Percentiles rank a stretch among this genome's conserved stretches.
Evolutionary conservation across 2,888 invertebrate genomes (phyloP).

Genomic region (Labia minor): DNA sequence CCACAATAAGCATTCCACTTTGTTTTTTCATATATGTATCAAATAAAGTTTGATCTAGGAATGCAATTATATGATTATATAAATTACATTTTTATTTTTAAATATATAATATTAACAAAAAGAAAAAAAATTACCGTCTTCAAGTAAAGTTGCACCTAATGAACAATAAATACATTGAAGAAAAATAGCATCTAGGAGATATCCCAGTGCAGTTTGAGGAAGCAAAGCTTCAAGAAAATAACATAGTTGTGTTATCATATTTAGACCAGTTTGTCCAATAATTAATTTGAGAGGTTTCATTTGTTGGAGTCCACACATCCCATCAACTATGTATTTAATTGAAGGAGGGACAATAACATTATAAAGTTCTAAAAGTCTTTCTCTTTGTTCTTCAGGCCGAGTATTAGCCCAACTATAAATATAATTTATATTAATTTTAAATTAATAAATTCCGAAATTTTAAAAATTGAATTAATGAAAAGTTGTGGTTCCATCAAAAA

Average conservation of each 20-base stretch:
- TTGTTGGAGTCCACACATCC: conserved; percentile 59
- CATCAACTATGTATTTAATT: conserved; percentile 61
- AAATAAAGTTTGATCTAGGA: conserved; percentile 45
- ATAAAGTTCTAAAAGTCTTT: conserved; percentile 46
- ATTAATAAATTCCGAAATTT: too few relatives aligned
- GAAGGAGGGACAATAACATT: conserved; percentile 63
- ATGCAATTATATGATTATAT: background rate
- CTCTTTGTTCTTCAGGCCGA: conserved; percentile 40
- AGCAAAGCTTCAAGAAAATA: conserved; percentile 64
- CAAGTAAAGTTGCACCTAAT: conserved; percentile 65
- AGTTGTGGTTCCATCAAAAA: too few relatives aligned
- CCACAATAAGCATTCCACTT: conserved; percentile 55
- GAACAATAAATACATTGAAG: conserved; percentile 71
- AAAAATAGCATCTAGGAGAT: conserved; percentile 60
- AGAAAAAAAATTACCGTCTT: conserved; percentile 40
- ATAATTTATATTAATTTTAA: conserved; percentile 35
- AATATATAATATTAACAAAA: background rate
- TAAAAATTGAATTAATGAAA: too few relatives aligned
- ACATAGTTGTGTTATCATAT: conserved; percentile 77
- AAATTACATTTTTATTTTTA: background rate
- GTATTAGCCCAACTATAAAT: conserved; percentile 37
- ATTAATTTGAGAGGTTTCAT: conserved; percentile 58
- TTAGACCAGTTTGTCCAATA: conserved; percentile 72
- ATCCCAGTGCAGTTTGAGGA: conserved; percentile 36
- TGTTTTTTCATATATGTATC: conserved; percentile 68